These are phyloP conservation scores for Pachydiplax longipennis DNA, from an alignment of 2,888 invertebrate genomes.

Conservation along the genomic window DNA sequence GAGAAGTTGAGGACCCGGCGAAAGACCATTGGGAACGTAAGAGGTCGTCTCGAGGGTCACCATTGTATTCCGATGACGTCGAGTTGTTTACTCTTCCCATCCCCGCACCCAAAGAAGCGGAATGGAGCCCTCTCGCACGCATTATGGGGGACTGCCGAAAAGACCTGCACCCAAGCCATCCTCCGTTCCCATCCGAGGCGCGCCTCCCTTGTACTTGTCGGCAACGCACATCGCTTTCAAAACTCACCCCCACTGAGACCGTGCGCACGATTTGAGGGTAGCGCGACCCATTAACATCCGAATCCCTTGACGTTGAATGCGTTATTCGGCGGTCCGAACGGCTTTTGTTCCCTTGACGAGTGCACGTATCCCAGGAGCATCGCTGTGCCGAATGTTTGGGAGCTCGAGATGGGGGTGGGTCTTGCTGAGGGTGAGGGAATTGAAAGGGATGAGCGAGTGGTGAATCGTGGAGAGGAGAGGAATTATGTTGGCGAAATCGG, in stretches of 20 bases:
- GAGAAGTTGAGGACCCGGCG: not conserved
- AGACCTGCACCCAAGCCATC: not conserved
- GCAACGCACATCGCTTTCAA: not conserved
- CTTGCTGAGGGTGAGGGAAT: not conserved
- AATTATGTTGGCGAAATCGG: not conserved
- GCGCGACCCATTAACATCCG: not conserved
- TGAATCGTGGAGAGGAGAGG: not conserved
- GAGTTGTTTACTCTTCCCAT: not conserved
- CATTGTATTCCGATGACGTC: slow-evolving; percentile 36
- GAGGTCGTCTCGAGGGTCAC: slow-evolving; percentile 27
- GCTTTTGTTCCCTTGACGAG: slow-evolving; percentile 20
- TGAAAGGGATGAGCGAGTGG: too few species aligned
- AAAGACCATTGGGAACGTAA: not conserved
- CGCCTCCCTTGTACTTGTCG: not conserved
- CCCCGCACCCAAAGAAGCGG: not conserved
- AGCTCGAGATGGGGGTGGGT: not conserved
- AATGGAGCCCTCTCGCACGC: not conserved
- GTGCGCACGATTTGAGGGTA: not conserved
- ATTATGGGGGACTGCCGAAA: not conserved
- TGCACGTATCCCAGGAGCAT: not conserved
- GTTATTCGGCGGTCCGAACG: not conserved
- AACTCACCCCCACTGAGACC: not conserved
- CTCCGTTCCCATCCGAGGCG: not conserved
- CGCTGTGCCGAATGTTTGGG: not conserved
- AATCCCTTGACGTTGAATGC: not conserved